A percentile compares a stretch with the other conserved stretches of the same genome.
These are phyloP conservation scores for Zoanthus sansibaricus DNA, from an alignment of 92 coral and sea anemone genomes.

Conservation along the genomic window DNA sequence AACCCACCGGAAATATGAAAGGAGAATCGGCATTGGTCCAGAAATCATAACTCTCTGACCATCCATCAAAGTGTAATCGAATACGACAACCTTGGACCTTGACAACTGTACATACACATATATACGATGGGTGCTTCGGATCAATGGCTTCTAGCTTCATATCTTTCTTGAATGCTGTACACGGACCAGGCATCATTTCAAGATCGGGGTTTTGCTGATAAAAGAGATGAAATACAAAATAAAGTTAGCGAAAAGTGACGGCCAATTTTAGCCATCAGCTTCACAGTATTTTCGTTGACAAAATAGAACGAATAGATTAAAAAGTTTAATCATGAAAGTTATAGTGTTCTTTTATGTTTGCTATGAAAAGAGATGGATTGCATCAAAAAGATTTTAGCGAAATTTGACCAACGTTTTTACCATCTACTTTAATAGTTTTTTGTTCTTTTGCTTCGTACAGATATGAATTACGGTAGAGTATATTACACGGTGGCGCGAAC, in stretches of 20 bases:
- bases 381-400: too few species aligned
- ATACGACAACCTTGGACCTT: slow-evolving; percentile 71
- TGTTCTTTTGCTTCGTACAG: too few species aligned
- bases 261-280: neutral
- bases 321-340: too few species aligned
- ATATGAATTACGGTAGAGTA: too few species aligned
- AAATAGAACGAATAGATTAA: too few species aligned
- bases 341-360: too few species aligned
- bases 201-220: slow-evolving; percentile 41
- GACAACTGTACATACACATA: slow-evolving; percentile 73
- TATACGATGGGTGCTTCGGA: slow-evolving; percentile 73
- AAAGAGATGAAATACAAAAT: neutral
- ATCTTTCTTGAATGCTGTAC: slow-evolving; percentile 56
- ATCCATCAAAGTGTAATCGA: slow-evolving; percentile 75
- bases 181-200: slow-evolving; percentile 53
- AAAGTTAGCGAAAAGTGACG: neutral
- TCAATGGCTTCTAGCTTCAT: slow-evolving; percentile 70
- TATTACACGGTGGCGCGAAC: too few species aligned
- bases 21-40: slow-evolving; percentile 74
- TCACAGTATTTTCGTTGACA: neutral
- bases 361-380: too few species aligned
- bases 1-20: slow-evolving; percentile 69
- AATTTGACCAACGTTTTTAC: too few species aligned
- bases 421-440: too few species aligned
- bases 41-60: slow-evolving; percentile 79